These are phyloP conservation scores for Buathra laborator DNA, from an alignment of 2,888 invertebrate species.

Conservation along the genomic window DNA sequence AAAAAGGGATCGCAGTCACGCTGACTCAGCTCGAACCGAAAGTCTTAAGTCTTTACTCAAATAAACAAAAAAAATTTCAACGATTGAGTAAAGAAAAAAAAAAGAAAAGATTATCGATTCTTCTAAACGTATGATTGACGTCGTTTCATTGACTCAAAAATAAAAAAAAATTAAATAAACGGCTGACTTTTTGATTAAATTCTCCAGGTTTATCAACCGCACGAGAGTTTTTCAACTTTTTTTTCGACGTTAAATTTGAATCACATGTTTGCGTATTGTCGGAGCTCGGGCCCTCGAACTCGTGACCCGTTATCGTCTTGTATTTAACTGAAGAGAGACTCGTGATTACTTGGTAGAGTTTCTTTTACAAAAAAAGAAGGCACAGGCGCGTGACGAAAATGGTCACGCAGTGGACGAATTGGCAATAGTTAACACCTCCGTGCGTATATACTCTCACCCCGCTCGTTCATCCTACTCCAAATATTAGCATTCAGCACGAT, in stretches of 20 bases:
- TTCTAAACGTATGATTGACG: neutral
- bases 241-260: too few relatives aligned
- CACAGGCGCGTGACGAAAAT: conserved; percentile 77
- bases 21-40: neutral
- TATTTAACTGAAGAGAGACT: neutral
- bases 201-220: too few relatives aligned
- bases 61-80: neutral
- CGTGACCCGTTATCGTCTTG: conserved; percentile 26
- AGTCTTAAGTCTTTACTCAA: neutral
- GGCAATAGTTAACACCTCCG: conserved; percentile 83
- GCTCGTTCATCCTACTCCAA: conserved; percentile 74
- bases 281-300: conserved; percentile 3
- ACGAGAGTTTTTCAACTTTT: too few relatives aligned
- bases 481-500: conserved; percentile 79
- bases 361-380: conserved; percentile 12
- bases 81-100: neutral
- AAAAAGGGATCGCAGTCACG: neutral
- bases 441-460: conserved; percentile 62
- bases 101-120: neutral
- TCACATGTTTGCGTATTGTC: too few relatives aligned
- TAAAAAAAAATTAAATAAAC: too few relatives aligned
- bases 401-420: conserved; percentile 80
- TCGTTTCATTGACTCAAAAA: too few relatives aligned
- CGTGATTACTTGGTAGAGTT: conserved; percentile 34
- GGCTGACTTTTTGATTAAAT: too few relatives aligned